Conservation (phyloP, 2,797 vertebrate species). For the Lerista edwardsae region DNA sequence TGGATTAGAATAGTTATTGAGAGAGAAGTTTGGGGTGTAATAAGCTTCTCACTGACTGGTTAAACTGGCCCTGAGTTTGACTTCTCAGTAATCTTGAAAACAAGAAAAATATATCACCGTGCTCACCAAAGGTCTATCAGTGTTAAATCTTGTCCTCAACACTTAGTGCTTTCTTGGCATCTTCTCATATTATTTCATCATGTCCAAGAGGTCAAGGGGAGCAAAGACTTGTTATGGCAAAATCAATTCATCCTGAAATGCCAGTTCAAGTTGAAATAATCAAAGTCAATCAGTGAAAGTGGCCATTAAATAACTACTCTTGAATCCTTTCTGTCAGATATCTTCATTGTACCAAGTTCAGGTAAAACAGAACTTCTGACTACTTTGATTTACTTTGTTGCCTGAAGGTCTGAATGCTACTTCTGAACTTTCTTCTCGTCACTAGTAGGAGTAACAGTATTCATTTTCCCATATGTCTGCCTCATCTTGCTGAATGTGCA, state of each 20-base stretch:
- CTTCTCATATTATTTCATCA: slow-evolving; percentile 34
- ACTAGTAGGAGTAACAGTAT: background rate
- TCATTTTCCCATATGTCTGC: background rate
- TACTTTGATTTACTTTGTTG: background rate
- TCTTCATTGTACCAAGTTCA: background rate
- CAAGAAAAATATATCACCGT: background rate
- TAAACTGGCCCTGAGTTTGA: slow-evolving; percentile 24
- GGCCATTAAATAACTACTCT: background rate
- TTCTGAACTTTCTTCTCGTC: too few relatives aligned
- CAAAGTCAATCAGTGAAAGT: slow-evolving; percentile 5
- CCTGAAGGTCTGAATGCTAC: background rate
- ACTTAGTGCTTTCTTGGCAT: slow-evolving; percentile 32
- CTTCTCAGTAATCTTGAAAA: slow-evolving; percentile 16
- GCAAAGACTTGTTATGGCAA: slow-evolving; percentile 33
- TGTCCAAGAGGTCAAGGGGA: slow-evolving; percentile 32
- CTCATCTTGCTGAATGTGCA: background rate
- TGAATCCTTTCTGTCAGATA: slow-evolving; percentile 17
- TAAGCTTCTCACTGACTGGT: background rate
- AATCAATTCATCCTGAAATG: slow-evolving; percentile 40
- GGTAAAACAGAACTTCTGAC: background rate
- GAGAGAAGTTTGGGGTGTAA: background rate
- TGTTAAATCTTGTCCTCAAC: slow-evolving; percentile 36
- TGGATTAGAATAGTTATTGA: background rate
- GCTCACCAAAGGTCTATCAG: slow-evolving; percentile 9
- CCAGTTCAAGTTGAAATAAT: slow-evolving; percentile 20